Percentiles rank a stretch among this genome's conserved stretches.
phyloP scores from a whole-genome alignment of 2,113 vertebrate species.

The Podarcis raffonei region DNA sequence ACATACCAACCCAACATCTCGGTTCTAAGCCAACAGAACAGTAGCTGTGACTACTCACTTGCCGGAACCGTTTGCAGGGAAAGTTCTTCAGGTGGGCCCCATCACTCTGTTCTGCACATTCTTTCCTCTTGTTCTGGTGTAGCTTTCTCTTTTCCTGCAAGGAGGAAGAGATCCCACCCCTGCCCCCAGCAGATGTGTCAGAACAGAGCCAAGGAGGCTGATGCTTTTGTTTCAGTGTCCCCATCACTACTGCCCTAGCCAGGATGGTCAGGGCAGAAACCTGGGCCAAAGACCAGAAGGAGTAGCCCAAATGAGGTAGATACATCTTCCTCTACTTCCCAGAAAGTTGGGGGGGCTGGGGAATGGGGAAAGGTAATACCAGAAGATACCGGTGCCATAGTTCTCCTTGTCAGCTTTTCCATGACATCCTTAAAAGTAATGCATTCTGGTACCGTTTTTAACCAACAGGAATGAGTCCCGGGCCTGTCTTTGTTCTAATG shows the following conservation, averaged over 20 bases:
- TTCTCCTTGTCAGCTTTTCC: background rate
- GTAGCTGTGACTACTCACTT: constrained; percentile 68
- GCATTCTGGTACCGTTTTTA: background rate
- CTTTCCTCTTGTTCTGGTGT: constrained; percentile 87
- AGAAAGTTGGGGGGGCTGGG: background rate
- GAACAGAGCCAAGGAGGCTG: background rate
- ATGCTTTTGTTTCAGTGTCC: background rate
- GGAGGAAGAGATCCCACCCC: constrained; percentile 71
- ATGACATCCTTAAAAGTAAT: background rate
- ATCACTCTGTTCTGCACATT: constrained; percentile 58
- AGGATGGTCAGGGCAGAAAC: background rate
- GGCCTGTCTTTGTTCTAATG: no score
- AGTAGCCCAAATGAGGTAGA: background rate
- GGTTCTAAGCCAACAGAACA: background rate
- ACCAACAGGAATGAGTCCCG: background rate
- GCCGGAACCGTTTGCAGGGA: constrained; percentile 86
- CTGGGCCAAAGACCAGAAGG: no score
- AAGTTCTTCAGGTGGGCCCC: constrained; percentile 74
- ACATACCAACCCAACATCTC: background rate
- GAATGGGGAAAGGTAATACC: background rate
- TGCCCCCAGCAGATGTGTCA: constrained; percentile 33
- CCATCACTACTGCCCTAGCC: background rate
- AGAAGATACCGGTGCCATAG: background rate
- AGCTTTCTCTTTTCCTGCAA: constrained; percentile 81
- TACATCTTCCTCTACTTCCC: background rate